Evolutionary conservation across 2,888 invertebrate species (phyloP).

Genomic region (Strigamia crassipes): DNA sequence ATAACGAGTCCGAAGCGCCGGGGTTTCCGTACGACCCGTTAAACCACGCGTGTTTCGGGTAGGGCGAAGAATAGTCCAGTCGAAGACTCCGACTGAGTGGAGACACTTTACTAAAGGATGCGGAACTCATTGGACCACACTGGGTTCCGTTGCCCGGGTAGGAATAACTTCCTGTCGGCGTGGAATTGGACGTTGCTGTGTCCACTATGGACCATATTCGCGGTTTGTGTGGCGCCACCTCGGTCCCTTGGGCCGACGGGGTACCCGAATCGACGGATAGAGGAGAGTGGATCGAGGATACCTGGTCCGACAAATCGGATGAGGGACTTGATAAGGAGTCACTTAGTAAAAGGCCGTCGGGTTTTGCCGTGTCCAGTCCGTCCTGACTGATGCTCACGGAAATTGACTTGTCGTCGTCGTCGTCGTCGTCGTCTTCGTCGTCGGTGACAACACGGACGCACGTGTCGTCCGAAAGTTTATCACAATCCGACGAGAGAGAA

Average conservation of each 20-base stretch:
- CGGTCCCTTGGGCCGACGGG: neutral
- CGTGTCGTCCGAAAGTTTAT: slow-evolving; percentile 22
- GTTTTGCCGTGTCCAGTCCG: slow-evolving; percentile 43
- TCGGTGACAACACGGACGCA: slow-evolving; percentile 17
- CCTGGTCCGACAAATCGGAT: slow-evolving; percentile 49
- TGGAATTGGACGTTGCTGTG: slow-evolving; percentile 52
- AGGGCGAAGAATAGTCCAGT: slow-evolving; percentile 51
- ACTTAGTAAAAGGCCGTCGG: slow-evolving; percentile 45
- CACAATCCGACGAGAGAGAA: slow-evolving; percentile 5
- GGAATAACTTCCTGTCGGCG: slow-evolving; percentile 44
- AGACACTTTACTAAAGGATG: slow-evolving; percentile 49
- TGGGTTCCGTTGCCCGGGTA: slow-evolving; percentile 5
- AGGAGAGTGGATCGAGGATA: slow-evolving; percentile 49
- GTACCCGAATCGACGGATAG: slow-evolving; percentile 43
- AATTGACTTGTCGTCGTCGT: slow-evolving; percentile 49
- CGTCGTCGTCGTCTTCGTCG: slow-evolving; percentile 46
- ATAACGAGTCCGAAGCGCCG: slow-evolving; percentile 47
- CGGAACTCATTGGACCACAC: slow-evolving; percentile 47
- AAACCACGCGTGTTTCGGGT: slow-evolving; percentile 49
- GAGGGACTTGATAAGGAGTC: slow-evolving; percentile 50
- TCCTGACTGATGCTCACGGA: slow-evolving; percentile 47
- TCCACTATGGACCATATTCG: slow-evolving; percentile 55
- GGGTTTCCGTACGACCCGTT: slow-evolving; percentile 50
- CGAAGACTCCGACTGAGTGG: slow-evolving; percentile 48
- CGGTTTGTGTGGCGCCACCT: slow-evolving; percentile 51